phyloP scores from a whole-genome alignment of 2,797 vertebrate genomes.

The Mormyrops attenuatus region DNA sequence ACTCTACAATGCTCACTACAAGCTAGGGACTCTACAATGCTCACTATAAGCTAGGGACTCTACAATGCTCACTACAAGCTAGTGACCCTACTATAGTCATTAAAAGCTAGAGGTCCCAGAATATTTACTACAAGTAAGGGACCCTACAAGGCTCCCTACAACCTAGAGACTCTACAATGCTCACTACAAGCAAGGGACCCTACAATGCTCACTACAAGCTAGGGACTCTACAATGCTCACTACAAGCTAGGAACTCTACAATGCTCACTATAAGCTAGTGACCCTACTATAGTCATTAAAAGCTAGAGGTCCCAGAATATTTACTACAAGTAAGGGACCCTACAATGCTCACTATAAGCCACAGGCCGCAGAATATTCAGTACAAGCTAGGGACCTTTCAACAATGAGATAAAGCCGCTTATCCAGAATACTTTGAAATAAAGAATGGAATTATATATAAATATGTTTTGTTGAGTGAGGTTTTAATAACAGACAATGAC shows the following conservation, averaged over 20 bases:
- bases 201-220: background rate
- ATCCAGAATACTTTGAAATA: background rate
- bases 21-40: background rate
- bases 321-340: background rate
- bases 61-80: no score
- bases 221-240: background rate
- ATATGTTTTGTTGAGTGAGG: slow-evolving; percentile 2
- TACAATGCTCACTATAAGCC: background rate
- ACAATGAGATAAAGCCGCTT: background rate
- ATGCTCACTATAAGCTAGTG: background rate
- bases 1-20: background rate
- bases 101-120: background rate
- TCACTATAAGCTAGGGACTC: no score
- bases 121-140: background rate
- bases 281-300: background rate
- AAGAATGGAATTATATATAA: background rate
- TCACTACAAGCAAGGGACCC: no score
- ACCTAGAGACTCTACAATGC: background rate
- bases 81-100: background rate
- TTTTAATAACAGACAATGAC: slow-evolving; percentile 14
- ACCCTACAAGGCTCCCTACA: background rate
- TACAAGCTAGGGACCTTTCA: background rate
- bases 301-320: background rate
- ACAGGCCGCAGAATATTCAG: background rate
- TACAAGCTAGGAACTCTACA: background rate